Base-by-base conservation (phyloP, 1,140 invertebrate genomes). In the Saccostrea cuccullata region DNA sequence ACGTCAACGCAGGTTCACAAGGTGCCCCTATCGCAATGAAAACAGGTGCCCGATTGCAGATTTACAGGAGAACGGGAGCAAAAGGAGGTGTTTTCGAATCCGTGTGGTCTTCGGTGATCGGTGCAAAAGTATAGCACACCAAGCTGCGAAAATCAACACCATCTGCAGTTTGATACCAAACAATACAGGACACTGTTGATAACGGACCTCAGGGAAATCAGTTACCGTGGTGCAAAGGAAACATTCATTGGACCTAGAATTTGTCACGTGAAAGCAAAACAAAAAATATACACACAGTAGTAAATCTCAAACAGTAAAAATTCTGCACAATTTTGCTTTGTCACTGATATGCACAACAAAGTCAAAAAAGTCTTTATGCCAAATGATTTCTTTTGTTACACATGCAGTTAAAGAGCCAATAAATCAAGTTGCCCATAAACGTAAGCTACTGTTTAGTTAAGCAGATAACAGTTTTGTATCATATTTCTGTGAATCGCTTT, bases 121-220 rank as follows among this genome's bases (percentile, higher is more conserved):
- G 30, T 77, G 70, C 30, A 30, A 0, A 77, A 26, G 26, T 77
- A 11, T 9, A 6, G 2, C 15, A 30, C 30, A 30, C 12, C 30
- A 30, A 36, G 67, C 67, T 73, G 67, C 13, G 23, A 30, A 77
- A 77, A 77, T 77, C 26, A 77, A 77, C 70, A 77, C 70, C 70
- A 15, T 30, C 70, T 77, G 70, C 70, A 77, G 23, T 30, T 30
- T 13, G 70, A 77, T 77, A 36, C 11, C 20, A 20, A 20, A 23
- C 60, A 67, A 67, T 23, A 23, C 23, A 23, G 12, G 2, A 77
- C 12, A 40, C 3, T 30, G 26, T 30, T 30, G 15, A 77, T 30
- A 30, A 73, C 3, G 30, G 23, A 30, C 26, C n/a, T 64, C 5
- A 64, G 17, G 17, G 1, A 64, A 64, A 64, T n/a, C 58, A 64